phyloP scores from a whole-genome alignment of 2,113 vertebrate species.

The Peucedramus taeniatus region DNA sequence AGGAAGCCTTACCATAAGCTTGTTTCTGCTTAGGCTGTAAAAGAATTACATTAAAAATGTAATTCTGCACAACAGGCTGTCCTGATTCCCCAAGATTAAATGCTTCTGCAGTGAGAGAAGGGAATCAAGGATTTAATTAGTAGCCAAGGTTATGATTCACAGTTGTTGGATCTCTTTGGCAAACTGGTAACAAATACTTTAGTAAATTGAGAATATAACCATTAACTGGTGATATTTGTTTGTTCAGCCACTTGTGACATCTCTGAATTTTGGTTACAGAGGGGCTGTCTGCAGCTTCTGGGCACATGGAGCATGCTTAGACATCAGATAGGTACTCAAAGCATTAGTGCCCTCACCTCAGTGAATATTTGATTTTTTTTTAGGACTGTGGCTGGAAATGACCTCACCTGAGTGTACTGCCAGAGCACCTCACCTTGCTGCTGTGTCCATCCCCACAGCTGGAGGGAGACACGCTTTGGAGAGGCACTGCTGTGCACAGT shows the following conservation, averaged over 20 bases:
- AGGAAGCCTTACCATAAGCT: background rate
- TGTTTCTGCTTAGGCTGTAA: background rate
- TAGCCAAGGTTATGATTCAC: slow-evolving; percentile 61
- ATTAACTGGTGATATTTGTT: slow-evolving; percentile 42
- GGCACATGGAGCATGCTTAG: background rate
- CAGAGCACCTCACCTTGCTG: background rate
- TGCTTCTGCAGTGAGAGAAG: slow-evolving; percentile 36
- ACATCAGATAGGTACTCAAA: background rate
- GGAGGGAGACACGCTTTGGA: accelerated
- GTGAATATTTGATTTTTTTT: background rate
- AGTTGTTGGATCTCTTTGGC: slow-evolving; percentile 31
- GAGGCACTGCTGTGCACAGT: background rate
- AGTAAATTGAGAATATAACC: slow-evolving; percentile 45
- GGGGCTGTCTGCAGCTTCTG: background rate
- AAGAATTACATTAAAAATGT: too few relatives aligned
- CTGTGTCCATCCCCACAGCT: background rate
- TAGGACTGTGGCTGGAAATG: background rate
- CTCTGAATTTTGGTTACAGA: background rate
- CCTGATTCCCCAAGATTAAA: slow-evolving; percentile 29
- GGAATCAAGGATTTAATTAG: slow-evolving; percentile 60
- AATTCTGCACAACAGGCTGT: background rate
- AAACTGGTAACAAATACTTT: slow-evolving; percentile 49
- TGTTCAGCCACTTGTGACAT: slow-evolving; percentile 47
- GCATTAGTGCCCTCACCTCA: background rate
- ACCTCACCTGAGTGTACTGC: background rate